Percentiles rank a stretch among this genome's conserved stretches.
Evolutionary conservation across 2,113 vertebrate genomes (phyloP).

Genomic region (Lipotes vexillifer): DNA sequence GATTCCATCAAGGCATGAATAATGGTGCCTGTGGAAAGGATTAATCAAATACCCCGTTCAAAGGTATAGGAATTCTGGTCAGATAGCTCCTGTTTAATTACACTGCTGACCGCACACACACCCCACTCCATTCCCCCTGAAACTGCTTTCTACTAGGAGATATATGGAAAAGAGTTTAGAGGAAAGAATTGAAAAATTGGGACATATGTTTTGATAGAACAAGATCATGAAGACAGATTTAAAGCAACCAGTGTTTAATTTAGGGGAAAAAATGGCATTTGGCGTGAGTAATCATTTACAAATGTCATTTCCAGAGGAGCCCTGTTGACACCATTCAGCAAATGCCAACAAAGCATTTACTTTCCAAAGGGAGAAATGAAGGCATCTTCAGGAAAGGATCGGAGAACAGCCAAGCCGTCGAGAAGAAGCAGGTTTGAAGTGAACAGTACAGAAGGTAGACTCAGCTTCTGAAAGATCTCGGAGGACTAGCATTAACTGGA

Average conservation of each 20-base stretch:
- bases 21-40: slow-evolving; percentile 65
- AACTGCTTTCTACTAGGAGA: slow-evolving; percentile 43
- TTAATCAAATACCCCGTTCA: slow-evolving; percentile 66
- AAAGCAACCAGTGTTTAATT: slow-evolving; percentile 49
- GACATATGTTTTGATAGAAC: slow-evolving; percentile 52
- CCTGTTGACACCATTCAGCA: slow-evolving; percentile 67
- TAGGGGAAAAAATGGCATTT: not conserved
- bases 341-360: slow-evolving; percentile 74
- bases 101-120: slow-evolving; percentile 19
- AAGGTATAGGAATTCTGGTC: slow-evolving; percentile 58
- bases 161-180: slow-evolving; percentile 49
- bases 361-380: slow-evolving; percentile 72
- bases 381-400: slow-evolving; percentile 47
- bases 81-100: slow-evolving; percentile 66
- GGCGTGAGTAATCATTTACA: slow-evolving; percentile 58
- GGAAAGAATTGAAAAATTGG: slow-evolving; percentile 54
- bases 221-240: slow-evolving; percentile 57
- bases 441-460: slow-evolving; percentile 27
- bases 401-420: slow-evolving; percentile 48
- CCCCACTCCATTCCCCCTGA: not conserved
- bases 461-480: slow-evolving; percentile 14
- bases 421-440: slow-evolving; percentile 48
- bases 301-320: slow-evolving; percentile 65
- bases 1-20: slow-evolving; percentile 43
- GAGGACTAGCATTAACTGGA: slow-evolving; percentile 37